Evolutionary conservation across 2,113 vertebrate species (phyloP), one percentile per base, ranked within the genome.

Genomic region (Poecile atricapillus): DNA sequence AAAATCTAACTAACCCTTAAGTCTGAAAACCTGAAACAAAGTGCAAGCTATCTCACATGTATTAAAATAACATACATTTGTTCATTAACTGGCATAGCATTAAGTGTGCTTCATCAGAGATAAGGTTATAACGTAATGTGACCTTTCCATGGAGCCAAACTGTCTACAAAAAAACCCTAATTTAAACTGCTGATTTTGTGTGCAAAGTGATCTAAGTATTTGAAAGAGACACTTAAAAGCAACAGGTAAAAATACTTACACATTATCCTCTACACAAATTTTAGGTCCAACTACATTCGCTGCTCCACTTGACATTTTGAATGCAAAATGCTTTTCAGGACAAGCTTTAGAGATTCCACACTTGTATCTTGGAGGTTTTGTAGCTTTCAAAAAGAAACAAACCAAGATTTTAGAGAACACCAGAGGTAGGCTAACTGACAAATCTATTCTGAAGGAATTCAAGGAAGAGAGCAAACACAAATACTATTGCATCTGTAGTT

Each of bases 231-330:
- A 55, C 23, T 39, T n/a, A 11, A 10, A 90, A 35, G 67, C 39
- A 86, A 83, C 30, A 62, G 10, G 44, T 4, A 37, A 56, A 69
- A 89, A 95, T 90, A 98, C 99, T 98, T 97, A 99, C 99, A 99
- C 50, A 10, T 98, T 99, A 96, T 99, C 99, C 85, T 99, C 99
- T 39, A 99, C 93, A 81, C 99, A 99, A 59, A 99, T 98, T 97
- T 98, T 98, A 76, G 99, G 99, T 65, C 99, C 99, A 50, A 99
- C 99, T 47, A 99, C 99, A 35, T 98, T 99, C 3, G 99, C 99
- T 41, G 99, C 99, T 87, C 99, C 99, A 70, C 99, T 99, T 89
- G 98, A 97, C 97, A 99, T 99, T 98, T 99, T 99, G 96, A 99
- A 99, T 75, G 99, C 97, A 91, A 99, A 99, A 96, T 99, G 98